Percentiles rank a stretch among this genome's conserved stretches.
Conservation (phyloP, 2,888 invertebrate genomes). For the Melikaiella ostensackeni region DNA sequence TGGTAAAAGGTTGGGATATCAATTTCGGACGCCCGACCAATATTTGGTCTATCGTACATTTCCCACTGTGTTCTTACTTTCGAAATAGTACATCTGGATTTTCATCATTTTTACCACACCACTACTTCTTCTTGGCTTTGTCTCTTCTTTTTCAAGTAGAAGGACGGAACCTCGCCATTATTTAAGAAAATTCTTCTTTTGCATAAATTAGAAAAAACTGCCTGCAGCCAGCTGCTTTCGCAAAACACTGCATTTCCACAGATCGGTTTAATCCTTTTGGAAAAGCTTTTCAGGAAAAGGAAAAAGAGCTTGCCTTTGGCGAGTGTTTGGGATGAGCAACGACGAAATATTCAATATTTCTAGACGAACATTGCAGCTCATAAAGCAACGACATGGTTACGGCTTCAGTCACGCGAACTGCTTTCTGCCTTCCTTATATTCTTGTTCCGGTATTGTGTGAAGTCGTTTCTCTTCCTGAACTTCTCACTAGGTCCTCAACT, state of each 20-base stretch:
- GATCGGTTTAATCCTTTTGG: too few relatives aligned
- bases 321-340: neutral
- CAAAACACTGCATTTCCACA: slow-evolving; percentile 21
- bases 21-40: too few relatives aligned
- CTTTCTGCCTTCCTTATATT: slow-evolving; percentile 40
- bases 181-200: slow-evolving; percentile 1
- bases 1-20: too few relatives aligned
- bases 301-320: slow-evolving; percentile 1
- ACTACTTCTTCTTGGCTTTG: neutral
- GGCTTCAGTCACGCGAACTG: slow-evolving; percentile 61
- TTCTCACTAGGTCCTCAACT: neutral
- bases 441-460: slow-evolving; percentile 24
- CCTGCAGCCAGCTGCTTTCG: neutral
- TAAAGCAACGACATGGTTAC: slow-evolving; percentile 57
- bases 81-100: too few relatives aligned
- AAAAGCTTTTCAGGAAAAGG: neutral
- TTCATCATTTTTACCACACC: neutral
- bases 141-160: neutral
- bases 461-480: neutral
- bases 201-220: neutral
- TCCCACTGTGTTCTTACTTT: too few relatives aligned
- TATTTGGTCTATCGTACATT: neutral
- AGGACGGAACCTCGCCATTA: neutral
- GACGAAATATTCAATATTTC: slow-evolving; percentile 49
- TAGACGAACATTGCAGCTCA: slow-evolving; percentile 2